Base-by-base conservation (phyloP, 2,797 vertebrate genomes). In the Oreonectes daqikongensis region DNA sequence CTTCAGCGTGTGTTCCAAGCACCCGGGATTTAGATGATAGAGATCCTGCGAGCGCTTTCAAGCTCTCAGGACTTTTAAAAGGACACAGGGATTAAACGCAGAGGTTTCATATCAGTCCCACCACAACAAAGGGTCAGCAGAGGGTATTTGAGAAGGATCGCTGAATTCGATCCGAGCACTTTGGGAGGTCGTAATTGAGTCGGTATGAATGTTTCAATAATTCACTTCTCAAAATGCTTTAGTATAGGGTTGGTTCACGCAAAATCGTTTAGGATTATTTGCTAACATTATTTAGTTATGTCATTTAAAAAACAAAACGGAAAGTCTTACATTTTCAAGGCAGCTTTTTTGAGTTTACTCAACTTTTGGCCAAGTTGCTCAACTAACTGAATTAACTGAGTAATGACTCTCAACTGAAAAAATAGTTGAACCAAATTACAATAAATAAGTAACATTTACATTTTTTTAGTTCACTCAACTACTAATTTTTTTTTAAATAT, bases 1-100 rank as follows among this genome's bases (percentile, higher is more conserved):
- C 60, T 78, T 57, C 69, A 38, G 76, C 22, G 9, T 71, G 84
- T 79, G 77, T 79, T 42, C 46, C 28, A 60, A 70, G 60, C 66
- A 44, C 72, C 80, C 55, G 26, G 44, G 46, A 32, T 69, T 44
- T 20, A 53, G 75, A 28, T 50, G 69, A 77, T 69, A 81, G 50
- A 84, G 72, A 69, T 63, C 75, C 67, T 63, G 55, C 17, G 6
- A 57, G 79, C 35, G 66, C 66, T 79, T 73, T 69, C 42, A 75
- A 78, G 69, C 75, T 73, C 59, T 30, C 20, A 2, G 74, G 69
- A 69, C 60, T 22, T 81, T 77, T 69, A 69, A 79, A 74, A 30
- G 67, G 52, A 74, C 75, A 24, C 73, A 71, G 61, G 65, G 65
- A 72, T 75, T 70, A 71, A 79, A 74, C 59, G 18, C 65, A 53